phyloP scores from a whole-genome alignment of 1,140 invertebrate species.

The Spodoptera litura region DNA sequence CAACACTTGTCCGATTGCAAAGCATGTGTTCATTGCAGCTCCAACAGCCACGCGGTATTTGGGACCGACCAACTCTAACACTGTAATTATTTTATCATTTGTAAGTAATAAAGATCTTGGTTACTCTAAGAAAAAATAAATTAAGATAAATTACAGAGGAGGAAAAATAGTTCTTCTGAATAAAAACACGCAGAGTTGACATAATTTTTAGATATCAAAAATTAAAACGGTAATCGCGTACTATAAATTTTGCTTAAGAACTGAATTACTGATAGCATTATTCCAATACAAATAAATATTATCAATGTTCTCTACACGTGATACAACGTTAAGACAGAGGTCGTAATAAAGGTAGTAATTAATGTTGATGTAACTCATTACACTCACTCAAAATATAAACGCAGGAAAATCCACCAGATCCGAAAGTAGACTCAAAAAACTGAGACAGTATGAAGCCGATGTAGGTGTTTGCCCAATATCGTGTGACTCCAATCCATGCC shows the following conservation, averaged over 20 bases:
- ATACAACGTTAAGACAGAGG: no score
- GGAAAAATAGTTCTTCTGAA: not conserved
- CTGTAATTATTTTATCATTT: slow-evolving; percentile 77
- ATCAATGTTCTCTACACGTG: not conserved
- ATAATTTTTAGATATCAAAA: not conserved
- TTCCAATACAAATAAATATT: no score
- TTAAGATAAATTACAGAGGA: not conserved
- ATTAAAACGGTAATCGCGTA: not conserved
- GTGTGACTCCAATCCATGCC: slow-evolving; percentile 87
- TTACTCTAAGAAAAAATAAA: no score
- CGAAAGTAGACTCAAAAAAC: slow-evolving; percentile 88
- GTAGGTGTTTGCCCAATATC: slow-evolving; percentile 89
- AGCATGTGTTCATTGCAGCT: slow-evolving; percentile 89
- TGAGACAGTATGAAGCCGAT: slow-evolving; percentile 88
- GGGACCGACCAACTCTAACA: slow-evolving; percentile 91
- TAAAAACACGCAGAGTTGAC: not conserved
- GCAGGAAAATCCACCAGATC: slow-evolving; percentile 77
- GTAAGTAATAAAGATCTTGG: no score
- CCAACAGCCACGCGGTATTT: slow-evolving; percentile 90
- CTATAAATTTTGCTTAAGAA: not conserved
- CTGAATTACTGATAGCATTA: no score
- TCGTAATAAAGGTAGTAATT: no score
- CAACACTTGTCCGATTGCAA: slow-evolving; percentile 90
- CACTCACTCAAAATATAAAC: slow-evolving; percentile 78
- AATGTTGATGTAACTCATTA: slow-evolving; percentile 31